A percentile compares a stretch with the other conserved stretches of the same genome.
Conservation (phyloP, 2,888 invertebrate species). For the Acholoe squamosa region DNA sequence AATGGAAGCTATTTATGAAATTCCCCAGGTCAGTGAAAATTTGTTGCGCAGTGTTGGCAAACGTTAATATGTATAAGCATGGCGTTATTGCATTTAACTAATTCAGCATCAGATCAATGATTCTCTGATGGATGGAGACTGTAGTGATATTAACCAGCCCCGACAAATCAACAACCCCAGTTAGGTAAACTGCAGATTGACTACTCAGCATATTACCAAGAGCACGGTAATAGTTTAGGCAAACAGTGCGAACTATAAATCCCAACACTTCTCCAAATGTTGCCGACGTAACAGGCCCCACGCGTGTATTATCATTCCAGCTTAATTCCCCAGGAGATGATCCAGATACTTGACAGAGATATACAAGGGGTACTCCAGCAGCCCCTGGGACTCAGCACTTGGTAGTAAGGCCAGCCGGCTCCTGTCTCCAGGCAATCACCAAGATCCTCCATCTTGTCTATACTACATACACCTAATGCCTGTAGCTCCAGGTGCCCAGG, state of each 20-base stretch:
- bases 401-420: neutral
- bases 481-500: neutral
- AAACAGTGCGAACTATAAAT: neutral
- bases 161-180: neutral
- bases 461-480: neutral
- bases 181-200: constrained; percentile 27
- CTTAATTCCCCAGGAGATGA: constrained; percentile 43
- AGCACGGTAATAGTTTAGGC: neutral
- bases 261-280: neutral
- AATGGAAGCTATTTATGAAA: too few relatives aligned
- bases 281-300: constrained; percentile 15
- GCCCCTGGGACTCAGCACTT: constrained; percentile 19
- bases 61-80: too few relatives aligned
- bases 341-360: constrained; percentile 26
- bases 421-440: constrained; percentile 1
- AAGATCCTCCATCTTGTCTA: constrained; percentile 9
- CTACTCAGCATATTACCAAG: neutral
- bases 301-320: neutral
- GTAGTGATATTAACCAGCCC: neutral
- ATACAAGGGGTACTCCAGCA: neutral
- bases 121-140: neutral
- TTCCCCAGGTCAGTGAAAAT: too few relatives aligned
- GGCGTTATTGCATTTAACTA: too few relatives aligned
- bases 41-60: too few relatives aligned
- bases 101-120: too few relatives aligned